Conservation (phyloP, 2,797 vertebrate species). For the Argentina silus region DNA sequence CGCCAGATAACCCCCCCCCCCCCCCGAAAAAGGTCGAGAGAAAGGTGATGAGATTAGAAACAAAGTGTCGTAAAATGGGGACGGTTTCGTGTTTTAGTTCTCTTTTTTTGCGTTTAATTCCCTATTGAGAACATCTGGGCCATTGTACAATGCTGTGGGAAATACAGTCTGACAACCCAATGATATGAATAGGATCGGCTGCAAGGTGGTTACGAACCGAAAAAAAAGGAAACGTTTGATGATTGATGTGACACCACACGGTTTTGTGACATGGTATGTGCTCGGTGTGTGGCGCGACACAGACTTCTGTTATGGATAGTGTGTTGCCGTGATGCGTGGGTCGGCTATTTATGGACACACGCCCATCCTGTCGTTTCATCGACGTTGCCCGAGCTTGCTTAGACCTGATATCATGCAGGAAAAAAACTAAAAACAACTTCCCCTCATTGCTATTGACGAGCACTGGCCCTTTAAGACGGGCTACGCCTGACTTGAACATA, state of each 20-base stretch:
- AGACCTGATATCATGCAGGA: too few species aligned
- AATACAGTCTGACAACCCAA: background rate
- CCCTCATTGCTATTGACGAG: conserved; percentile 27
- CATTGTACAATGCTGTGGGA: background rate
- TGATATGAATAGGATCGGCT: background rate
- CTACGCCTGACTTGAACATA: conserved; percentile 78
- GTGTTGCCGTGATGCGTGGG: background rate
- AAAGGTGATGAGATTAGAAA: too few species aligned
- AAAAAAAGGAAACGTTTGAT: background rate
- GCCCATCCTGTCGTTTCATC: background rate
- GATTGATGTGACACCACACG: background rate
- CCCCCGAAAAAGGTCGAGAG: too few species aligned
- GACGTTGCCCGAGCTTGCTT: background rate
- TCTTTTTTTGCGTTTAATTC: too few species aligned
- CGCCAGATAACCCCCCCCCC: too few species aligned
- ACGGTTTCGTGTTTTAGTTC: too few species aligned
- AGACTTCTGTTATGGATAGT: background rate
- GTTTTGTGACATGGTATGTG: background rate
- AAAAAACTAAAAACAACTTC: background rate
- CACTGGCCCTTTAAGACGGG: conserved; percentile 79
- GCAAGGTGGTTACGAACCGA: background rate
- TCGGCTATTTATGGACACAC: too few species aligned
- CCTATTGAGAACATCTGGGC: too few species aligned
- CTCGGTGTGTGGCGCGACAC: background rate
- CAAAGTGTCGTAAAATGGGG: too few species aligned